A percentile compares a stretch with the other conserved stretches of the same genome.
Evolutionary conservation across 1,140 invertebrate species (phyloP).

Genomic region (Drosophila elegans): DNA sequence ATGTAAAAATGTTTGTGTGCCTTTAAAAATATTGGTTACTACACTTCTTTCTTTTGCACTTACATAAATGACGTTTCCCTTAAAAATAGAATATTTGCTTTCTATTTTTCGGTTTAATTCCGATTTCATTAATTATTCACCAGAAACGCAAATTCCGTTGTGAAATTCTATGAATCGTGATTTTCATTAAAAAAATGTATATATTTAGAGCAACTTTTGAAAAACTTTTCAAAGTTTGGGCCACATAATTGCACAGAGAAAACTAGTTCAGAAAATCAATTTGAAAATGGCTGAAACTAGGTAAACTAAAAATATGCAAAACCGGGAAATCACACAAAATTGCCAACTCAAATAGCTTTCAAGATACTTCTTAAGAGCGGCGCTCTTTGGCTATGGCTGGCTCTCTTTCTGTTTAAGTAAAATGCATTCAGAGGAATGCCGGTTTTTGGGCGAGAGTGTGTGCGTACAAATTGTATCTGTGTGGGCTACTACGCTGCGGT

Average conservation of each 20-base stretch:
- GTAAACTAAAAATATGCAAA: conserved; percentile 16
- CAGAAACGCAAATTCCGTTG: conserved; percentile 2
- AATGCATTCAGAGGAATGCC: conserved; percentile 53
- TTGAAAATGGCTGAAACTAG: conserved; percentile 15
- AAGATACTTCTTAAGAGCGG: conserved; percentile 13
- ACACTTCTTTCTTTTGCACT: too few relatives aligned
- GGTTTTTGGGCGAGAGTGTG: conserved; percentile 42
- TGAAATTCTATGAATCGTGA: conserved; percentile 5
- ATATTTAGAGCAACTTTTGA: not conserved
- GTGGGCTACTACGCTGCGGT: conserved; percentile 41
- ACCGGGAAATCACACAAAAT: conserved; percentile 29
- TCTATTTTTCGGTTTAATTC: not conserved
- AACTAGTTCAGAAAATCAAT: conserved; percentile 9
- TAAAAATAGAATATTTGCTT: not conserved
- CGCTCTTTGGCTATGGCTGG: conserved; percentile 9
- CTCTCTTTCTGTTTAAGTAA: conserved; percentile 6
- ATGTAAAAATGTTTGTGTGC: too few relatives aligned
- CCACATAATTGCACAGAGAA: conserved; percentile 10
- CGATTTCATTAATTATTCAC: not conserved
- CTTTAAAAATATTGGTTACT: too few relatives aligned
- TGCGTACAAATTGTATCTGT: conserved; percentile 29
- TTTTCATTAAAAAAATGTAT: not conserved
- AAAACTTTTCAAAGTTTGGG: conserved; percentile 7
- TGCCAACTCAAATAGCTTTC: not conserved
- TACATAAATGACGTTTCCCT: not conserved